Conservation (phyloP, 2,888 invertebrate genomes). For the Venustoraphidia nigricollis region DNA sequence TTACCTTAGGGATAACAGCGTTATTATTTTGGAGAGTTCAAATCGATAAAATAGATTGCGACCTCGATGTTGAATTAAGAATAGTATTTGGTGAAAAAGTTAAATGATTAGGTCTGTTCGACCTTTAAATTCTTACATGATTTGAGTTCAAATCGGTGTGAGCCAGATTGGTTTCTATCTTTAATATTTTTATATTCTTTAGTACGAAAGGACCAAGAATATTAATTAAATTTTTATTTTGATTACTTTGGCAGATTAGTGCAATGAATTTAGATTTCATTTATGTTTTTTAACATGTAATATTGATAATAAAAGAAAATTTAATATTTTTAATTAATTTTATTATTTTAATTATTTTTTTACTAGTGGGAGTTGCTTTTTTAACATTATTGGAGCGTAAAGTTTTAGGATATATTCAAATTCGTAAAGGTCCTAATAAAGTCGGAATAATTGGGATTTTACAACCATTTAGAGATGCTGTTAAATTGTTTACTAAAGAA, state of each 20-base stretch:
- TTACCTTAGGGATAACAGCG: slow-evolving; percentile 47
- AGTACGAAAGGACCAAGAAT: no score
- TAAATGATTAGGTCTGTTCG: no score
- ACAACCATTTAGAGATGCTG: slow-evolving; percentile 57
- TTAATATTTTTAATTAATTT: slow-evolving; percentile 26
- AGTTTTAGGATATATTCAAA: slow-evolving; percentile 54
- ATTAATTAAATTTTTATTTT: not conserved
- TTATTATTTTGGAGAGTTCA: slow-evolving; percentile 61
- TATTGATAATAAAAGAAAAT: slow-evolving; percentile 33
- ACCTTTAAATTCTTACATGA: no score
- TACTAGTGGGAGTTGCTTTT: slow-evolving; percentile 52
- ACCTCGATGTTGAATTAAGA: slow-evolving; percentile 62
- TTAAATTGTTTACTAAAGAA: slow-evolving; percentile 57
- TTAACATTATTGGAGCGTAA: slow-evolving; percentile 58
- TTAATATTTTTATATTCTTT: no score
- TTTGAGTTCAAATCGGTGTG: no score
- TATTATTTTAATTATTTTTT: slow-evolving; percentile 39
- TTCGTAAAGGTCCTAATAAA: slow-evolving; percentile 61
- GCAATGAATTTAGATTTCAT: slow-evolving; percentile 56
- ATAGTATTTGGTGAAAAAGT: no score
- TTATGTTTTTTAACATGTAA: slow-evolving; percentile 40
- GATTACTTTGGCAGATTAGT: slow-evolving; percentile 51
- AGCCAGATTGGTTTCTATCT: no score
- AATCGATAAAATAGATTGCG: slow-evolving; percentile 60
- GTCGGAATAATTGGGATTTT: slow-evolving; percentile 43